Conservation (phyloP, 2,113 vertebrate genomes). For the Trinectes maculatus region DNA sequence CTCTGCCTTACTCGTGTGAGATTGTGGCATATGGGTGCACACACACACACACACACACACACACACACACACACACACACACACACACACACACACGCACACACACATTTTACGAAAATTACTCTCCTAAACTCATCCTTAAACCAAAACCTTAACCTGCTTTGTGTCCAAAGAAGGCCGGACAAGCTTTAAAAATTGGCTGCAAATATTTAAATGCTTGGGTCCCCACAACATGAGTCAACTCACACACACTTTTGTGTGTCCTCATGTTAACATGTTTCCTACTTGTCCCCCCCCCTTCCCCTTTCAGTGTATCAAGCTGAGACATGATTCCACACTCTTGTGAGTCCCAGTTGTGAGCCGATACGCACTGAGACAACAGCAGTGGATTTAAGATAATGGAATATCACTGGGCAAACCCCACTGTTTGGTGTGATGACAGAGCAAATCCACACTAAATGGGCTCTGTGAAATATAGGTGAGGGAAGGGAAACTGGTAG, state of each 20-base stretch:
- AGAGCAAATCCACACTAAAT: slow-evolving; percentile 40
- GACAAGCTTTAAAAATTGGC: not conserved
- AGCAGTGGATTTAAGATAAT: slow-evolving; percentile 36
- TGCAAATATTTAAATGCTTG: not conserved
- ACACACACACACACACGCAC: too few relatives aligned
- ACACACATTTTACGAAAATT: too few relatives aligned
- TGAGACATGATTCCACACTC: slow-evolving; percentile 58
- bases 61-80: slow-evolving; percentile 2
- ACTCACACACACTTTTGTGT: slow-evolving; percentile 6
- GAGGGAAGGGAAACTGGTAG: slow-evolving; percentile 32
- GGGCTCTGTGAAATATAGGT: slow-evolving; percentile 14
- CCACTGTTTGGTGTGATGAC: slow-evolving; percentile 62
- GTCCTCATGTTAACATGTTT: slow-evolving; percentile 30
- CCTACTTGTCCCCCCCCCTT: slow-evolving; percentile 39
- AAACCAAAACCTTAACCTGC: not conserved
- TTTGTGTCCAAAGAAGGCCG: not conserved
- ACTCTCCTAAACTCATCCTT: too few relatives aligned
- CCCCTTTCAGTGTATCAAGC: slow-evolving; percentile 42
- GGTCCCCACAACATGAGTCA: not conserved
- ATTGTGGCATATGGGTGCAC: slow-evolving; percentile 14
- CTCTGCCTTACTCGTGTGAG: too few relatives aligned
- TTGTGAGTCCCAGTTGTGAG: slow-evolving; percentile 54
- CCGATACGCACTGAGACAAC: slow-evolving; percentile 46
- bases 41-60: slow-evolving; percentile 18
- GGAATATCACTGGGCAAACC: slow-evolving; percentile 36